Evolutionary conservation across 2,888 invertebrate genomes (phyloP).

Genomic region (Spatulosminthurus flaviceps): DNA sequence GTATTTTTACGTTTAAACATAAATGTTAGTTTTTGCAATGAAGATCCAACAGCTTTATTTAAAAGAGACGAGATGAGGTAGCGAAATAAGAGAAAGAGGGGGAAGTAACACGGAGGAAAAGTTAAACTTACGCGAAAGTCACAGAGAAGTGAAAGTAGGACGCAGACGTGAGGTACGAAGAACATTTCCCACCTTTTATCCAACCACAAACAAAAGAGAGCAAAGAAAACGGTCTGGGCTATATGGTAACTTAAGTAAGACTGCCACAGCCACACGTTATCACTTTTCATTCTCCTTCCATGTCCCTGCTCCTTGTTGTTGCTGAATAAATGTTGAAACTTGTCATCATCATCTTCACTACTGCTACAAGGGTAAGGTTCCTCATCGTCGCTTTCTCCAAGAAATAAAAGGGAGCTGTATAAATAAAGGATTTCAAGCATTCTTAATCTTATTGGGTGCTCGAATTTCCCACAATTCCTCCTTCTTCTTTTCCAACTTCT

Average conservation of each 20-base stretch:
- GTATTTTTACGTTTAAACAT: too few relatives aligned
- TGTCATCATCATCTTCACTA: neutral
- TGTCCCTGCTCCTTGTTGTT: neutral
- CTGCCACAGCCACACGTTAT: conserved; percentile 6
- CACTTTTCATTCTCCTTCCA: neutral
- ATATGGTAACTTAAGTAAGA: conserved; percentile 37
- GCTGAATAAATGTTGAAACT: conserved; percentile 18
- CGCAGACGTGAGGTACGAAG: conserved; percentile 40
- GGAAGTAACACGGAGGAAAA: too few relatives aligned
- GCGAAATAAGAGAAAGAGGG: too few relatives aligned
- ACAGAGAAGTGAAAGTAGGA: conserved; percentile 36
- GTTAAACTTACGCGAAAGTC: conserved; percentile 45
- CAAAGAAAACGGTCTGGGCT: conserved; percentile 33
- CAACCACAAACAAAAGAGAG: conserved; percentile 36
- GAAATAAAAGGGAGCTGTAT: neutral
- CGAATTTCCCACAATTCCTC: conserved; percentile 9
- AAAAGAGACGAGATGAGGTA: too few relatives aligned
- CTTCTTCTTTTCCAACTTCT: neutral
- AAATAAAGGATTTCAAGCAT: conserved; percentile 23
- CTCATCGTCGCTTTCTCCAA: neutral
- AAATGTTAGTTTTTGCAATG: too few relatives aligned
- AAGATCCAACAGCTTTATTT: too few relatives aligned
- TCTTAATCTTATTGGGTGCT: neutral
- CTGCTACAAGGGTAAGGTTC: neutral
- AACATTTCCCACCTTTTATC: conserved; percentile 50